phyloP scores from a whole-genome alignment of 2,113 vertebrate genomes.

The Athene cunicularia region DNA sequence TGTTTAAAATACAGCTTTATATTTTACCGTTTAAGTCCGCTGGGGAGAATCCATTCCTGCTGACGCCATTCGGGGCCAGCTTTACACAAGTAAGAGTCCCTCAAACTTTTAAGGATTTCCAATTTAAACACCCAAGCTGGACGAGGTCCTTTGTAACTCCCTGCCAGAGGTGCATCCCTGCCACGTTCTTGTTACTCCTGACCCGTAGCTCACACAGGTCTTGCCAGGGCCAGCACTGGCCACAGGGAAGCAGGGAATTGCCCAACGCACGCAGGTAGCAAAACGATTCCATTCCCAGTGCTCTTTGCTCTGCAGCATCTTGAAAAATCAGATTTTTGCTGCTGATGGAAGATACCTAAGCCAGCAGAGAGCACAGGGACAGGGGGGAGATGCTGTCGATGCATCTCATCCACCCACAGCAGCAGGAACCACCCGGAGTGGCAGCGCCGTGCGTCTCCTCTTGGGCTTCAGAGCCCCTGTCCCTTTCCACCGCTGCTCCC shows the following conservation, averaged over 20 bases:
- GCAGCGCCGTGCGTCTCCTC: not conserved
- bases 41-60: not conserved
- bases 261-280: rapidly evolving
- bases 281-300: not conserved
- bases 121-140: no score
- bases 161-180: not conserved
- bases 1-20: not conserved
- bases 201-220: rapidly evolving
- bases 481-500: not conserved
- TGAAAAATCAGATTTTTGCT: not conserved
- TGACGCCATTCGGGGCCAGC: not conserved
- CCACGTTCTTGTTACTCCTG: not conserved
- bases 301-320: not conserved
- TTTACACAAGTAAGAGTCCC: not conserved
- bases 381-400: not conserved
- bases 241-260: not conserved
- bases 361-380: not conserved
- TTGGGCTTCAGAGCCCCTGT: not conserved
- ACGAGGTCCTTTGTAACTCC: not conserved
- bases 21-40: not conserved
- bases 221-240: no score
- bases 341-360: not conserved
- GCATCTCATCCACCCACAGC: not conserved
- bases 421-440: rapidly evolving
- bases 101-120: not conserved